Percentiles rank a stretch among this genome's conserved stretches.
Conservation (phyloP, 2,797 vertebrate species). For the Sebastes vulpes region DNA sequence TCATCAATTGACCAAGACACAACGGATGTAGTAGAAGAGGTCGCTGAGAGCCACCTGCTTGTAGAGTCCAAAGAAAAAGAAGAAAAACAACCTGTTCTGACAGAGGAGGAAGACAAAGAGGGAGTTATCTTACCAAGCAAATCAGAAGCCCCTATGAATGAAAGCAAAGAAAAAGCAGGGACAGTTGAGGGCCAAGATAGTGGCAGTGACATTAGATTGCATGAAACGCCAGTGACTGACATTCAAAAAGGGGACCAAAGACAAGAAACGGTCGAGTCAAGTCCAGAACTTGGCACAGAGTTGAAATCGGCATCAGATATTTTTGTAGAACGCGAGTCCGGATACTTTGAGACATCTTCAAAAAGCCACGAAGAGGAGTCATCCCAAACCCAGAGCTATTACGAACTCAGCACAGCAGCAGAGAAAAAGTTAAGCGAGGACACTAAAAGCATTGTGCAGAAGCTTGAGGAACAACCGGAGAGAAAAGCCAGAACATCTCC, state of each 20-base stretch:
- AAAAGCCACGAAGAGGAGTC: slow-evolving; percentile 80
- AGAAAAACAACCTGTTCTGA: not conserved
- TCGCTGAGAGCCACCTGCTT: not conserved
- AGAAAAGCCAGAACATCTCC: not conserved
- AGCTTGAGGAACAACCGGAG: slow-evolving; percentile 18
- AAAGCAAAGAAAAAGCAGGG: slow-evolving; percentile 6
- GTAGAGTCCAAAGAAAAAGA: slow-evolving; percentile 22
- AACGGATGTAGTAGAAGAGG: slow-evolving; percentile 2
- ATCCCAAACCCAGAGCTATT: slow-evolving; percentile 88
- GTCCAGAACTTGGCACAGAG: slow-evolving; percentile 10
- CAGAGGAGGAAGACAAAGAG: slow-evolving; percentile 26
- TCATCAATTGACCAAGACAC: slow-evolving; percentile 7
- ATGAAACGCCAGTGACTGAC: slow-evolving; percentile 4
- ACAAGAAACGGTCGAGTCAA: slow-evolving; percentile 20
- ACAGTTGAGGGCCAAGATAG: not conserved
- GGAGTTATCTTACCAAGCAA: slow-evolving; percentile 3
- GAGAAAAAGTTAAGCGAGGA: slow-evolving; percentile 51
- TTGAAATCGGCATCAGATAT: slow-evolving; percentile 12
- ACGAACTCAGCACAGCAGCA: slow-evolving; percentile 89
- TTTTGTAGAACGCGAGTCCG: not conserved
- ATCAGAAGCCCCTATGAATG: slow-evolving; percentile 1
- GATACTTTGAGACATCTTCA: slow-evolving; percentile 92
- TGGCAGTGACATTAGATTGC: not conserved
- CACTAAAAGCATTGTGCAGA: not conserved
- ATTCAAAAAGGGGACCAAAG: slow-evolving; percentile 9